These are phyloP conservation scores for Aspidiotus rigidus DNA, from an alignment of 2,888 invertebrate genomes.

Conservation along the genomic window DNA sequence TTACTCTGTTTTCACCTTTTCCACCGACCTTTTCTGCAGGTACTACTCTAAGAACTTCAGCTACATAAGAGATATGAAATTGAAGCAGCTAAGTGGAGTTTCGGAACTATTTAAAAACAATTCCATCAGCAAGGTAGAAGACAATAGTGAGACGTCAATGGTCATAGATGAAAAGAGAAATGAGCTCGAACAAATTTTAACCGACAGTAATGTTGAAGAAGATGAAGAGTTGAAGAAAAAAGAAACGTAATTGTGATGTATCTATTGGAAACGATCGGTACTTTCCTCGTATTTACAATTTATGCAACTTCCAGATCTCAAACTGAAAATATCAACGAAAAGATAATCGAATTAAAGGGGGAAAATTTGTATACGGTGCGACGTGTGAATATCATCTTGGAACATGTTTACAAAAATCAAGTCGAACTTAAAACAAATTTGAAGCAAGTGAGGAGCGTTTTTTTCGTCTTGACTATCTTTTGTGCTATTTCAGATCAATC, in stretches of 20 bases:
- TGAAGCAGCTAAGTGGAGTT: not conserved
- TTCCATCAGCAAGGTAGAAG: too few species aligned
- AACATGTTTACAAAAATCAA: slow-evolving; percentile 51
- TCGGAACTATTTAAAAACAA: too few species aligned
- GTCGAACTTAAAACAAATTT: slow-evolving; percentile 52
- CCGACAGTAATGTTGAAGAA: too few species aligned
- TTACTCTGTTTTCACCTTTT: not conserved
- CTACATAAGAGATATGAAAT: not conserved
- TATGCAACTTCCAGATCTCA: too few species aligned
- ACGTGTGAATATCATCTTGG: slow-evolving; percentile 55
- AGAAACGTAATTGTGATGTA: too few species aligned
- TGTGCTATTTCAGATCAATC: not conserved
- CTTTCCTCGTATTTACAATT: too few species aligned
- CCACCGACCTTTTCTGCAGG: not conserved
- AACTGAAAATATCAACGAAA: too few species aligned
- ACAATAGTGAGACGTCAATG: too few species aligned
- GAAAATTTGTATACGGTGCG: slow-evolving; percentile 46
- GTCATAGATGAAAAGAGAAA: too few species aligned
- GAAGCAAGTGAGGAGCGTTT: slow-evolving; percentile 48
- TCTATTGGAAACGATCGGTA: too few species aligned
- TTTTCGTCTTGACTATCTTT: not conserved
- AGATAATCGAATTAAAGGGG: slow-evolving; percentile 32
- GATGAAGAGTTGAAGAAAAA: too few species aligned
- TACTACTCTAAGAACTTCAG: slow-evolving; percentile 2
- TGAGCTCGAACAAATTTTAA: too few species aligned